Evolutionary conservation across 2,797 vertebrate genomes (phyloP), one percentile per base, ranked within the genome.

Genomic region (Neosalanx taihuensis): DNA sequence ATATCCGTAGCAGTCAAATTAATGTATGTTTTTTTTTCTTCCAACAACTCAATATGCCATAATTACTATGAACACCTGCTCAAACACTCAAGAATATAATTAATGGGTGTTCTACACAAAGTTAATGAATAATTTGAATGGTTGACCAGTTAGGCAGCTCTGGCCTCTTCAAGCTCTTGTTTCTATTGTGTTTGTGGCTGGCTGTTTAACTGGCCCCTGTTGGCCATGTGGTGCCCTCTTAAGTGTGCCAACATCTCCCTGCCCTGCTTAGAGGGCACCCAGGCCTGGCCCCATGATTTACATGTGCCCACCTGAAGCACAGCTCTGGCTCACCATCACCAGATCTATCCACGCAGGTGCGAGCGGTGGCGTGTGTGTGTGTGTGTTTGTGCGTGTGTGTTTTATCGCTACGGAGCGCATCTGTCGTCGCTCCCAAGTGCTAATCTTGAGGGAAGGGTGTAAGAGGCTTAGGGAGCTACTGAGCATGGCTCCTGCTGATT

Each of bases 391-490:
- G 59, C 69, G 57, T 77, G 73, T 76, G 76, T 79, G 90, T 87
- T 91, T 87, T 90, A 90, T 92, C 90, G 86, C 87, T 89, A 84
- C 81, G 60, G 85, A 87, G 89, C 85, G 88, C 89, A 91, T 92
- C 92, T 92, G 92, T 93, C 89, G 88, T 91, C 87, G 89, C 89
- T 92, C 89, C 88, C 89, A 90, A 90, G 85, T 84, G 89, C 90
- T 93, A 93, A 93, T 93, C 92, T 93, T 90, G 87, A 91, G 90
- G 93, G 90, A 92, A 91, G 92, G 90, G 89, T 90, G 89, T 93
- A 94, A 93, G 93, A 92, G 90, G 93, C 91, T 94, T 93, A 93
- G 87, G 78, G 76, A 89, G 90, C 89, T 89, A 91, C 92, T 91
- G 91, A 93, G 91, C 89, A 79, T 89, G 88, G 91, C 90, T 90